Conservation (phyloP, 2,888 invertebrate species). For the Lamellibrachia satsuma region DNA sequence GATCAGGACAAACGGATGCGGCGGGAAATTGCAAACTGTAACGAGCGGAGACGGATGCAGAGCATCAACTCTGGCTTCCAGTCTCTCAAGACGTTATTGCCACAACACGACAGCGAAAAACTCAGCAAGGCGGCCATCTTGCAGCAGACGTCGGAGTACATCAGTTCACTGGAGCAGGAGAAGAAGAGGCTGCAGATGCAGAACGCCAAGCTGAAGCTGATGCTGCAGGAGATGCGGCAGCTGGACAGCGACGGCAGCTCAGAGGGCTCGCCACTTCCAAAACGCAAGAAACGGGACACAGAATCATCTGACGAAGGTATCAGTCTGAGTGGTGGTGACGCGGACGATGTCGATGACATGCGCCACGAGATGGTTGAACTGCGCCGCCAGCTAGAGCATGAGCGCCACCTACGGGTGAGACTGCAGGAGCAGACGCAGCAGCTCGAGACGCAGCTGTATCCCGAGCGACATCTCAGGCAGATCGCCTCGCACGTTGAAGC, state of each 20-base stretch:
- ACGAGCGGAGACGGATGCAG: slow-evolving; percentile 98
- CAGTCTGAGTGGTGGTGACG: slow-evolving; percentile 64
- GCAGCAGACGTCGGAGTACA: slow-evolving; percentile 98
- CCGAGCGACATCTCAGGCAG: slow-evolving; percentile 65
- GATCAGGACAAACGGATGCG: slow-evolving; percentile 94
- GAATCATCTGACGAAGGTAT: slow-evolving; percentile 77
- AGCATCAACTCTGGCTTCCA: slow-evolving; percentile 99
- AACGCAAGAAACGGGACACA: slow-evolving; percentile 64
- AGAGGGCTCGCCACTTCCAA: slow-evolving; percentile 61
- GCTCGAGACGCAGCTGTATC: slow-evolving; percentile 78
- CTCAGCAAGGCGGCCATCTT: slow-evolving; percentile 99
- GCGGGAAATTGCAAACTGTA: slow-evolving; percentile 98
- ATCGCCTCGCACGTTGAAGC: slow-evolving; percentile 56
- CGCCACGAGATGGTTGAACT: slow-evolving; percentile 75
- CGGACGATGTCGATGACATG: slow-evolving; percentile 59
- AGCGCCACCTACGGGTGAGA: slow-evolving; percentile 79
- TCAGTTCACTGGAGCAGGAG: slow-evolving; percentile 83
- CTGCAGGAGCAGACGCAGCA: slow-evolving; percentile 69
- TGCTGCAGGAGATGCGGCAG: slow-evolving; percentile 69
- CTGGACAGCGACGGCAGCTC: slow-evolving; percentile 42
- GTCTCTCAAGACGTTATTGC: slow-evolving; percentile 88
- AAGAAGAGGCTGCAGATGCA: slow-evolving; percentile 90
- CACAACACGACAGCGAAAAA: slow-evolving; percentile 90
- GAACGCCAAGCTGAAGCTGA: slow-evolving; percentile 89
- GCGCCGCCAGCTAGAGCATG: slow-evolving; percentile 81